These are phyloP conservation scores for Anneissia japonica DNA, from an alignment of 35 echinoderm and acorn worm genomes.

Conservation along the genomic window DNA sequence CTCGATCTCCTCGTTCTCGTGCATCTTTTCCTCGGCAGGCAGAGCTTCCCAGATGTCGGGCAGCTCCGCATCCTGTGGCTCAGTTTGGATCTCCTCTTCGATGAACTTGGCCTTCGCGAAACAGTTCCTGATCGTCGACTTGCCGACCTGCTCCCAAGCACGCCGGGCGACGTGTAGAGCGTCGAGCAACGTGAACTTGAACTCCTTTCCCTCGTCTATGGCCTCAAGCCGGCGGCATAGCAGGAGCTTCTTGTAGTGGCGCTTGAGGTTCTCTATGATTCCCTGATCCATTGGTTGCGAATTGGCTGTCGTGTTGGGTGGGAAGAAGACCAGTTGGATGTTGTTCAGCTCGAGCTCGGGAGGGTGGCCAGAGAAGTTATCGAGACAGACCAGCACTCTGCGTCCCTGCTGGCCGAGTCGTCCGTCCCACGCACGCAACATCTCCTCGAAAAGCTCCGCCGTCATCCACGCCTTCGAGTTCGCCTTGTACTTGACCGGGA, in stretches of 20 bases:
- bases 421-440: neutral
- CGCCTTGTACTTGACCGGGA: neutral
- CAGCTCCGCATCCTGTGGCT: too few relatives aligned
- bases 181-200: too few relatives aligned
- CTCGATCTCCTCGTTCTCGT: too few relatives aligned
- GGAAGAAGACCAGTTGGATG: neutral
- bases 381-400: neutral
- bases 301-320: neutral
- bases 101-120: neutral
- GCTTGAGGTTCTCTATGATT: neutral
- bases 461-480: neutral
- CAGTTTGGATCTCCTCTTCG: neutral
- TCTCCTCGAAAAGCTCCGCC: neutral
- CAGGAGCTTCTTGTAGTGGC: too few relatives aligned
- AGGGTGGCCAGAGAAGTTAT: neutral
- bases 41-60: too few relatives aligned
- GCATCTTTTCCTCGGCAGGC: too few relatives aligned
- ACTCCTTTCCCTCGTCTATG: too few relatives aligned
- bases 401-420: neutral
- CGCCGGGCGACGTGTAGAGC: neutral
- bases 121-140: neutral
- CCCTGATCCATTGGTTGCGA: slow-evolving; percentile 3
- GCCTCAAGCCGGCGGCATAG: too few relatives aligned
- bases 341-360: neutral
- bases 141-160: neutral